Percentiles rank a stretch among this genome's conserved stretches.
These are phyloP conservation scores for Leucophenga montana DNA, from an alignment of 2,888 invertebrate genomes.

Conservation along the genomic window DNA sequence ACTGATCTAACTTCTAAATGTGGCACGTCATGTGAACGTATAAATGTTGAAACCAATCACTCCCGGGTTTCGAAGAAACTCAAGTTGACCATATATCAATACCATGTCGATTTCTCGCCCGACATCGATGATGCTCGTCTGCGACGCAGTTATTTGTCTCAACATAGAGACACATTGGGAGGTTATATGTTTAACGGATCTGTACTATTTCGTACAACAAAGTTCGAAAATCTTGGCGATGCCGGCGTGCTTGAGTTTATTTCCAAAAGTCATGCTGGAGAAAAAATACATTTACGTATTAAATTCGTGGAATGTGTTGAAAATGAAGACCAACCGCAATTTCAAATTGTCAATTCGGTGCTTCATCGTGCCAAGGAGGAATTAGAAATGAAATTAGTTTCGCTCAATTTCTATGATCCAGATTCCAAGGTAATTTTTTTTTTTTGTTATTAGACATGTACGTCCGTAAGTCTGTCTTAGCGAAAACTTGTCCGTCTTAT, in stretches of 20 bases:
- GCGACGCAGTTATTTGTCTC: conserved; percentile 77
- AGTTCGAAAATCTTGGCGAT: conserved; percentile 64
- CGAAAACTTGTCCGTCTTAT: no score
- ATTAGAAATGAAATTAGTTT: conserved; percentile 80
- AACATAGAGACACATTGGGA: conserved; percentile 75
- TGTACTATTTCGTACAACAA: conserved; percentile 78
- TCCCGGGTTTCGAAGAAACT: conserved; percentile 79
- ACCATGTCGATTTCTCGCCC: conserved; percentile 83
- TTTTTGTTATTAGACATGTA: no score
- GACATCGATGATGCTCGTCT: conserved; percentile 80
- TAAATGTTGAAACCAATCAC: conserved; percentile 79
- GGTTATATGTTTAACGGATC: conserved; percentile 86
- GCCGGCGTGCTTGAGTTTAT: conserved; percentile 75
- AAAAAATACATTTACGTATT: conserved; percentile 76
- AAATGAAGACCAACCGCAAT: conserved; percentile 80
- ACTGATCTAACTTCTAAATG: conserved; percentile 51
- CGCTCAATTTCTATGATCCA: conserved; percentile 83
- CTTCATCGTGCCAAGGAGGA: conserved; percentile 77
- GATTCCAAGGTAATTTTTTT: conserved; percentile 79
- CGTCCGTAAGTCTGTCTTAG: no score
- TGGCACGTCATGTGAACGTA: conserved; percentile 75
- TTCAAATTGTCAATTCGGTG: conserved; percentile 86
- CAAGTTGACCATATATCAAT: conserved; percentile 83
- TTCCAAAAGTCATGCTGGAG: conserved; percentile 76
- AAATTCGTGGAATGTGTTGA: conserved; percentile 79